phyloP scores from a whole-genome alignment of 1,140 invertebrate genomes.

The Zelostemma sp. region DNA sequence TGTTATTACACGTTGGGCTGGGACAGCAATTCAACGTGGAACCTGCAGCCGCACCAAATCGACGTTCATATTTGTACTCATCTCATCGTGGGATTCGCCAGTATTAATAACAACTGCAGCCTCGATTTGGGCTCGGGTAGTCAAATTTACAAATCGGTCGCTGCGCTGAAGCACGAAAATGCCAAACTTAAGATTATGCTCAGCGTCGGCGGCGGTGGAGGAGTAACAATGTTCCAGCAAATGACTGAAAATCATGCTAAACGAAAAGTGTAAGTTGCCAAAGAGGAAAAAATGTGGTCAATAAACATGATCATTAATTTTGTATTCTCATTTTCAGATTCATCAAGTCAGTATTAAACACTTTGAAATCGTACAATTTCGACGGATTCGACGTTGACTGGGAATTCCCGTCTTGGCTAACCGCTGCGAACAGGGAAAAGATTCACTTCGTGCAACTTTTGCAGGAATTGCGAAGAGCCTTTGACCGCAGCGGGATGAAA shows the following conservation, averaged over 20 bases:
- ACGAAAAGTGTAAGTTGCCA: conserved; percentile 71
- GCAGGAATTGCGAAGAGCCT: conserved; percentile 77
- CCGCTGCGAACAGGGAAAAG: conserved; percentile 69
- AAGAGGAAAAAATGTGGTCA: conserved; percentile 1
- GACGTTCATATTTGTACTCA: conserved; percentile 84
- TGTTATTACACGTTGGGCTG: conserved; percentile 78
- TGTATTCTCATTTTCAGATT: conserved; percentile 71
- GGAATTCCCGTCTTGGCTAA: conserved; percentile 81
- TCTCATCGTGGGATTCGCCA: conserved; percentile 82
- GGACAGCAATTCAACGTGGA: conserved; percentile 49
- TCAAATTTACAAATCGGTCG: conserved; percentile 71
- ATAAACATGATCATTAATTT: neutral
- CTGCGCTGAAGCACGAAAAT: conserved; percentile 75
- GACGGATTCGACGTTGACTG: conserved; percentile 90
- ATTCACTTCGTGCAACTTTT: conserved; percentile 81
- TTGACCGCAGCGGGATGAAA: conserved; percentile 71
- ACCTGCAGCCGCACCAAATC: conserved; percentile 72
- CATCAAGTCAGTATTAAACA: conserved; percentile 75
- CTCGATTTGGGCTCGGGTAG: conserved; percentile 67
- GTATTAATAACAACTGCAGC: conserved; percentile 74
- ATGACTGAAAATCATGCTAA: conserved; percentile 79
- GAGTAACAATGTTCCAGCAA: conserved; percentile 74
- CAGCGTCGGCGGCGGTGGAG: conserved; percentile 79
- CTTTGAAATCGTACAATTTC: conserved; percentile 75
- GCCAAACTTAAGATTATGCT: conserved; percentile 82